Conservation (phyloP, 1,140 invertebrate species). For the Neocloeon triangulifer region DNA sequence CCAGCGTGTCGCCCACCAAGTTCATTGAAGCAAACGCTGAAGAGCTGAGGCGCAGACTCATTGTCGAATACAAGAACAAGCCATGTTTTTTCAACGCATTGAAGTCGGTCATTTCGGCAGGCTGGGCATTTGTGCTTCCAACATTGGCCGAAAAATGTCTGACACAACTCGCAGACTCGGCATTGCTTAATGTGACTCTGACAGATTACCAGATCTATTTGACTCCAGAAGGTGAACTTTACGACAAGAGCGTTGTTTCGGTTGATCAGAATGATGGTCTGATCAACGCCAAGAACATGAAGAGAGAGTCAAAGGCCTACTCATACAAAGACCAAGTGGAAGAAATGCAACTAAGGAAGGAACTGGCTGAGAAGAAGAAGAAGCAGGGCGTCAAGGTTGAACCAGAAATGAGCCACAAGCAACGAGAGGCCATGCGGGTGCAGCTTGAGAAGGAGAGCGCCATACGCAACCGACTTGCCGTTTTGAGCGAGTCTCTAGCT, state of each 20-base stretch:
- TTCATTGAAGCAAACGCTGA: slow-evolving; percentile 27
- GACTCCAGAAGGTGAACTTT: slow-evolving; percentile 73
- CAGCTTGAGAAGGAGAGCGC: slow-evolving; percentile 69
- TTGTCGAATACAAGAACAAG: slow-evolving; percentile 29
- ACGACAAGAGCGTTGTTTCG: slow-evolving; percentile 73
- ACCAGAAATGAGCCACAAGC: slow-evolving; percentile 63
- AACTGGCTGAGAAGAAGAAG: slow-evolving; percentile 72
- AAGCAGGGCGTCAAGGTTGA: slow-evolving; percentile 52
- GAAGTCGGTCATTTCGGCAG: no score
- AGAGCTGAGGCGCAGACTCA: slow-evolving; percentile 30
- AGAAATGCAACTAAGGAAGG: slow-evolving; percentile 73
- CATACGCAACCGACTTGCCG: slow-evolving; percentile 39
- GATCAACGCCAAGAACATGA: slow-evolving; percentile 61
- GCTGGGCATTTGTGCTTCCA: slow-evolving; percentile 38
- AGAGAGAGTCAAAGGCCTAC: slow-evolving; percentile 89
- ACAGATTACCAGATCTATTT: slow-evolving; percentile 78
- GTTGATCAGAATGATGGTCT: slow-evolving; percentile 40
- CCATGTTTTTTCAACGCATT: no score
- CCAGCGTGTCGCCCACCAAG: slow-evolving; percentile 25
- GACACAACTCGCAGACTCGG: slow-evolving; percentile 35
- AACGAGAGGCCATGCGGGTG: slow-evolving; percentile 72
- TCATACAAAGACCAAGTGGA: slow-evolving; percentile 94
- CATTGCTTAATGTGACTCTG: slow-evolving; percentile 47
- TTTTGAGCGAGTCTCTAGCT: slow-evolving; percentile 32
- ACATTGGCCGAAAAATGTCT: slow-evolving; percentile 26